Conservation (phyloP, 1,140 invertebrate species). For the Listronotus bonariensis region DNA sequence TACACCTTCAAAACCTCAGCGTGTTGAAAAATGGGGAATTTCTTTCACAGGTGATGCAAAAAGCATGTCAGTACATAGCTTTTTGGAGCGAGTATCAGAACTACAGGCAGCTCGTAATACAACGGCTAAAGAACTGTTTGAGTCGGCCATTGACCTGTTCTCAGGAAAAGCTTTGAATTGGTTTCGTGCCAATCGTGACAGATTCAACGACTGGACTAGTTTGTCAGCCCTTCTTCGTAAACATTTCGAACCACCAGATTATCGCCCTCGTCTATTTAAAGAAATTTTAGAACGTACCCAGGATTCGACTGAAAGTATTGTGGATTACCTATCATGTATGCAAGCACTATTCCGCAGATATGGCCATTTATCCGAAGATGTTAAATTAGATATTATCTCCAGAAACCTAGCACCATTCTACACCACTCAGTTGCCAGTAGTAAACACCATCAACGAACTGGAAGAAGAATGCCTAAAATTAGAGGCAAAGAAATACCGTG, state of each 20-base stretch:
- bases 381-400: slow-evolving; percentile 1
- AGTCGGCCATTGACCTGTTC: slow-evolving; percentile 46
- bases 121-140: slow-evolving; percentile 32
- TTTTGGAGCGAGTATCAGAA: no score
- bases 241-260: slow-evolving; percentile 47
- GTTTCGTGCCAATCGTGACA: slow-evolving; percentile 41
- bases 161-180: slow-evolving; percentile 45
- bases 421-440: not conserved
- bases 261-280: slow-evolving; percentile 43
- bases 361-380: slow-evolving; percentile 11
- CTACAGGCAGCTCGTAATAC: slow-evolving; percentile 10
- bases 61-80: no score
- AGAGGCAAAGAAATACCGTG: slow-evolving; percentile 5
- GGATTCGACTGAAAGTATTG: slow-evolving; percentile 43
- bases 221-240: slow-evolving; percentile 29
- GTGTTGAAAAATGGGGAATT: no score
- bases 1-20: no score
- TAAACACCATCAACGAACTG: not conserved
- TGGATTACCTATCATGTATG: slow-evolving; percentile 48
- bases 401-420: not conserved
- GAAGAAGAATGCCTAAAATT: not conserved
- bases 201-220: slow-evolving; percentile 38
- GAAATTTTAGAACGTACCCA: slow-evolving; percentile 39
- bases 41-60: no score
- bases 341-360: slow-evolving; percentile 44